Percentiles rank a stretch among this genome's conserved stretches.
Evolutionary conservation across 2,797 vertebrate genomes (phyloP).

Genomic region (Sebastes reedi): DNA sequence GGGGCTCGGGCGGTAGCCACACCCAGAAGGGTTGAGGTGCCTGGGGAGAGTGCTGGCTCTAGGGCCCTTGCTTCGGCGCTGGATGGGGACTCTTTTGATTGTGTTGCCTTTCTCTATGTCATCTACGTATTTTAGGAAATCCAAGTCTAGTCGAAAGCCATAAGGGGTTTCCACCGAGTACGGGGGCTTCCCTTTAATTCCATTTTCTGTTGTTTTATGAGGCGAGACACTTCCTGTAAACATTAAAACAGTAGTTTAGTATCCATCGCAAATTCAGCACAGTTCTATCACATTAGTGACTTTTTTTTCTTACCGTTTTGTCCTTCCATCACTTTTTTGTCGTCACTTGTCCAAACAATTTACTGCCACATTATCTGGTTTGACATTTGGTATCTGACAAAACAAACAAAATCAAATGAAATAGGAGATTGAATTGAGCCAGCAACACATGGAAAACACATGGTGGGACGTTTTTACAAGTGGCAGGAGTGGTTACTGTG

Average conservation of each 20-base stretch:
- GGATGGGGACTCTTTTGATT: constrained; percentile 91
- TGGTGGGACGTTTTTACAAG: constrained; percentile 20
- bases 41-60: constrained; percentile 91
- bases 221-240: constrained; percentile 78
- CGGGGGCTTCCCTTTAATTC: constrained; percentile 81
- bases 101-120: constrained; percentile 99
- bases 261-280: background rate
- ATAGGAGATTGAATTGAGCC: background rate
- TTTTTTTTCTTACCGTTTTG: constrained; percentile 69
- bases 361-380: constrained; percentile 54
- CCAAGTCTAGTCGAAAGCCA: constrained; percentile 94
- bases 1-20: constrained; percentile 72
- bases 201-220: constrained; percentile 78
- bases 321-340: constrained; percentile 68
- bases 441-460: background rate
- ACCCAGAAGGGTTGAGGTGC: constrained; percentile 90
- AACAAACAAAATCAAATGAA: constrained; percentile 4
- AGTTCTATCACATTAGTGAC: background rate
- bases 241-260: constrained; percentile 1
- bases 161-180: constrained; percentile 98
- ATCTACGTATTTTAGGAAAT: constrained; percentile 98
- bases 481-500: constrained; percentile 20
- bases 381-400: constrained; percentile 34
- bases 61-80: constrained; percentile 87
- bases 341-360: constrained; percentile 15